Evolutionary conservation across 2,888 invertebrate genomes (phyloP), one percentile per base, ranked within the genome.

Genomic region (Phortica okadai): DNA sequence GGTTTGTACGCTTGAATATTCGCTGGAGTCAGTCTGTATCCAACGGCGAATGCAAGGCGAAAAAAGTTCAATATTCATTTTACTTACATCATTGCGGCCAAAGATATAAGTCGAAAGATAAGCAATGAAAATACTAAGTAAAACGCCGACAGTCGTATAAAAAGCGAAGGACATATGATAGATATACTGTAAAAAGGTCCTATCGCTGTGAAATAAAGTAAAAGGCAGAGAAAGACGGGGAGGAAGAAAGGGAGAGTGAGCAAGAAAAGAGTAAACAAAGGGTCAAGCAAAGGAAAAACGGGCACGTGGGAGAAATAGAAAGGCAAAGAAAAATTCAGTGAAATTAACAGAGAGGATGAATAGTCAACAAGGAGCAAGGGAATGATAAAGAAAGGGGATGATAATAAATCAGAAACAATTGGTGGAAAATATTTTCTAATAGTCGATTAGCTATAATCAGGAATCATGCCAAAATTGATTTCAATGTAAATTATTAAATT

Each of bases 111-210:
- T 94, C 0, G 94, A 92, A 0, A 94, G 64, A 41, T 93, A 91
- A 0, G 94, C 94, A 2, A 94, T 91, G 1, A 92, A 84, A 66
- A 95, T 91, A 0, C 95, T 93, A 1, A 95, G 92, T 0, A 92
- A 75, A 25, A 93, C 92, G 1, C 96, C 95, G 42, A 94, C 91
- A 0, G 93, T 89, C 0, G 94, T 94, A 82, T 95, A 95, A 94
- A 94, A 95, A 75, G 95, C 90, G 84, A 96, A 95, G 6, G 96
- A 95, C 77, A 95, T 92, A 72, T 94, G 94, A 84, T 95, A 90
- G 70, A 90, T 80, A 44, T 89, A 82, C 74, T 90, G 85, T 4
- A 76, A 76, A 50, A 90, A 82, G 8, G 83, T 83, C n/a, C 79
- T 82, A 6, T 76, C 72, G 16, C 87, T 87, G 73, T 50, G n/a